Evolutionary conservation across 2,113 vertebrate species (phyloP).

Genomic region (Falcunculus frontatus): DNA sequence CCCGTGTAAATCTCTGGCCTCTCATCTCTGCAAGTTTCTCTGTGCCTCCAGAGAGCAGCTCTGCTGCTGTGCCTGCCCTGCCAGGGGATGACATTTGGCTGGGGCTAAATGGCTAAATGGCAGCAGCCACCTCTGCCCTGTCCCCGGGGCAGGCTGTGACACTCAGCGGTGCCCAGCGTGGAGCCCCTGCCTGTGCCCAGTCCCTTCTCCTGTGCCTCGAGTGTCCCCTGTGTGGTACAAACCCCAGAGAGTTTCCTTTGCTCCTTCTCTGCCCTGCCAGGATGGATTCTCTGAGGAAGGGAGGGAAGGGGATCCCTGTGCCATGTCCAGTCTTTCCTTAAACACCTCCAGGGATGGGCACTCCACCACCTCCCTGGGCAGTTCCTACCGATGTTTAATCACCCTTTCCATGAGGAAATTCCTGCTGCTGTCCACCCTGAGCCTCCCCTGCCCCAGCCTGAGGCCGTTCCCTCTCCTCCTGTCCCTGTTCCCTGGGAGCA

Average conservation of each 20-base stretch:
- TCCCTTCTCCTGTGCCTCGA: background rate
- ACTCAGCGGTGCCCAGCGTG: accelerated
- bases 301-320: background rate
- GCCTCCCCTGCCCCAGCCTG: too few species aligned
- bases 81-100: background rate
- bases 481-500: background rate
- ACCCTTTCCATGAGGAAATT: background rate
- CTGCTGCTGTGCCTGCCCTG: background rate
- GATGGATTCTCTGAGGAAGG: background rate
- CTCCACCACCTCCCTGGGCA: background rate
- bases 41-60: background rate
- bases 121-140: background rate
- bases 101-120: background rate
- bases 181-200: background rate
- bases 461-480: too few species aligned
- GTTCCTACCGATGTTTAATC: accelerated
- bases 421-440: accelerated
- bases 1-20: background rate
- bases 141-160: background rate
- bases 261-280: background rate
- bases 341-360: background rate
- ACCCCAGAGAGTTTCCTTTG: background rate
- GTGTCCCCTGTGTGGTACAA: background rate
- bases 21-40: background rate
- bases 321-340: background rate